Conservation (phyloP, 2,113 vertebrate species). For the Egretta garzetta region DNA sequence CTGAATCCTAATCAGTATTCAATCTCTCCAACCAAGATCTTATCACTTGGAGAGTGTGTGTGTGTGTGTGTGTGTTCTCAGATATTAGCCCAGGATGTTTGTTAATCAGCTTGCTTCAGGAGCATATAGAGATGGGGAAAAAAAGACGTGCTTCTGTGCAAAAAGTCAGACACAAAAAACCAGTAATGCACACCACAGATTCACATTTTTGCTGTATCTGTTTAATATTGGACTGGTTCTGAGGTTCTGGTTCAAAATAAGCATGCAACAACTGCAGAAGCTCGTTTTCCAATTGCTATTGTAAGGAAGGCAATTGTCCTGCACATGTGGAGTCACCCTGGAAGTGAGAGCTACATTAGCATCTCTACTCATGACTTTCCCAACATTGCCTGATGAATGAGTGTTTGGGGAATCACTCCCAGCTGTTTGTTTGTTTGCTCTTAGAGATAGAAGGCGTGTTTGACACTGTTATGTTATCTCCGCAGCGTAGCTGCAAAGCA, state of each 20-base stretch:
- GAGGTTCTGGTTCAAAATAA: neutral
- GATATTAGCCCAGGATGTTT: neutral
- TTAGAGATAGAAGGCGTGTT: neutral
- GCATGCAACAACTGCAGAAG: neutral
- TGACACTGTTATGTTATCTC: slow-evolving; percentile 1
- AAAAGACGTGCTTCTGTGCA: neutral
- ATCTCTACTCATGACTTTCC: neutral
- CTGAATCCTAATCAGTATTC: slow-evolving; percentile 30
- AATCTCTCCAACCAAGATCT: neutral
- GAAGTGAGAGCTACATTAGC: neutral
- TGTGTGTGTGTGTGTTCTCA: neutral
- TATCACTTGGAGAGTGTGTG: neutral
- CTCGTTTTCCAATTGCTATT: neutral
- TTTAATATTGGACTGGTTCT: neutral
- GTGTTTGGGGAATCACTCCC: neutral
- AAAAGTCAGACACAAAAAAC: neutral
- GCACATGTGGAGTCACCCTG: neutral
- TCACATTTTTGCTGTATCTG: neutral
- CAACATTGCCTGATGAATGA: neutral
- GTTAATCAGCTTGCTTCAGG: neutral
- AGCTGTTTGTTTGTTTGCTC: slow-evolving; percentile 27
- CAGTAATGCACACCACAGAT: neutral
- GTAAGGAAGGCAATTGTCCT: neutral
- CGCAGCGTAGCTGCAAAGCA: neutral
- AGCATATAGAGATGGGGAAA: neutral